Conservation (phyloP, 2,888 invertebrate species). For the Xylota sylvarum region DNA sequence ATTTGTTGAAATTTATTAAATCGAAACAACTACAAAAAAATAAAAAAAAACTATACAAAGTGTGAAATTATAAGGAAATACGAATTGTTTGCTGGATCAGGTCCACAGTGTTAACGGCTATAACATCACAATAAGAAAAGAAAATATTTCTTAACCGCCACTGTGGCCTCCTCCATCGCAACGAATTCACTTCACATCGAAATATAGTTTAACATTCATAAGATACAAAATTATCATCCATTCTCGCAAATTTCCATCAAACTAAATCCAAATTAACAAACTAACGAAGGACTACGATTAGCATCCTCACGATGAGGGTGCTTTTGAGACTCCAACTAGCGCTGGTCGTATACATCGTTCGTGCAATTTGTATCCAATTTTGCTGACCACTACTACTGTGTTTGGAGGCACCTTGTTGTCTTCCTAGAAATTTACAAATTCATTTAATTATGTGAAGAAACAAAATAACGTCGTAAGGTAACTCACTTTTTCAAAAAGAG, state of each 20-base stretch:
- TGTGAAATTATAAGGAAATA: constrained; percentile 46
- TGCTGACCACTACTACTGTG: constrained; percentile 96
- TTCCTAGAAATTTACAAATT: constrained; percentile 85
- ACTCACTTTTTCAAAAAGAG: constrained; percentile 94
- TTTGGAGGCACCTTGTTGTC: constrained; percentile 93
- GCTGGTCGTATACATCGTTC: constrained; percentile 98
- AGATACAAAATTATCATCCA: constrained; percentile 57
- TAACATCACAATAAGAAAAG: constrained; percentile 50
- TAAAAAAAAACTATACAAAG: constrained; percentile 34
- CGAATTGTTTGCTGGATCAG: constrained; percentile 32
- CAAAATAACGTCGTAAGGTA: not conserved
- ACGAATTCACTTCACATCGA: constrained; percentile 53
- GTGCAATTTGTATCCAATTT: constrained; percentile 97
- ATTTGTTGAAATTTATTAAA: constrained; percentile 22
- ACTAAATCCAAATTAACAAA: constrained; percentile 30
- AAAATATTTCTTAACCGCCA: constrained; percentile 37
- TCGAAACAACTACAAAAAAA: constrained; percentile 26
- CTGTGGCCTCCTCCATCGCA: not conserved
- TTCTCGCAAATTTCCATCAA: constrained; percentile 51
- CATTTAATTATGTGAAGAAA: constrained; percentile 23
- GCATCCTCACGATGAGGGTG: constrained; percentile 64
- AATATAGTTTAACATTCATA: constrained; percentile 57
- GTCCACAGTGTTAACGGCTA: not conserved
- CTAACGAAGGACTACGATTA: constrained; percentile 4
- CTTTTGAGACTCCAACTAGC: constrained; percentile 97